Conservation (phyloP, 2,888 invertebrate species). For the Chrysotoxum bicinctum region DNA sequence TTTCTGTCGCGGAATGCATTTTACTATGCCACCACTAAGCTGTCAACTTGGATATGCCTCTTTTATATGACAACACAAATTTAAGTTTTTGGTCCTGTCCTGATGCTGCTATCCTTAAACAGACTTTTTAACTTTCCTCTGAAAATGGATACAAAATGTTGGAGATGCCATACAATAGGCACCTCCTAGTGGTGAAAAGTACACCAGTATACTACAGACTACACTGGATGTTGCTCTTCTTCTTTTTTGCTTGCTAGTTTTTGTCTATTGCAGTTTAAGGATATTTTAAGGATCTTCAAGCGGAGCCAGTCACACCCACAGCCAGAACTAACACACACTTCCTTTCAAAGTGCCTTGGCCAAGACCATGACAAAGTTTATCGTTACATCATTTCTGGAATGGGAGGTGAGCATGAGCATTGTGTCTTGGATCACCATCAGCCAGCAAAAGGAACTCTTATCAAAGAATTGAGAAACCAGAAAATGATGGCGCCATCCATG, state of each 20-base stretch:
- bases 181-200: neutral
- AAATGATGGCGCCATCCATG: neutral
- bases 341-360: neutral
- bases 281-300: slow-evolving; percentile 9
- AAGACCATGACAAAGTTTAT: slow-evolving; percentile 19
- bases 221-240: neutral
- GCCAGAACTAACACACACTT: neutral
- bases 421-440: slow-evolving; percentile 3
- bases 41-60: slow-evolving; percentile 26
- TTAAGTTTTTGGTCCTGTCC: neutral
- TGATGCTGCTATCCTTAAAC: slow-evolving; percentile 13
- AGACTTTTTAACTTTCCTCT: slow-evolving; percentile 3
- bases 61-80: slow-evolving; percentile 11
- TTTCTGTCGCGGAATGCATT: slow-evolving; percentile 7
- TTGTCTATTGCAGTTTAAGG: neutral
- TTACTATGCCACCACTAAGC: neutral
- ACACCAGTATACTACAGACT: neutral
- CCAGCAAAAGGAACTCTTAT: slow-evolving; percentile 5
- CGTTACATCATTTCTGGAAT: neutral
- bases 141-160: slow-evolving; percentile 18
- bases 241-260: neutral
- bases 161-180: neutral
- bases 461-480: slow-evolving; percentile 4
- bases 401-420: slow-evolving; percentile 2
- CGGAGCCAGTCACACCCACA: neutral